Evolutionary conservation across 2,888 invertebrate species (phyloP), one percentile per base, ranked within the genome.

Genomic region (Drosophila rubida): DNA sequence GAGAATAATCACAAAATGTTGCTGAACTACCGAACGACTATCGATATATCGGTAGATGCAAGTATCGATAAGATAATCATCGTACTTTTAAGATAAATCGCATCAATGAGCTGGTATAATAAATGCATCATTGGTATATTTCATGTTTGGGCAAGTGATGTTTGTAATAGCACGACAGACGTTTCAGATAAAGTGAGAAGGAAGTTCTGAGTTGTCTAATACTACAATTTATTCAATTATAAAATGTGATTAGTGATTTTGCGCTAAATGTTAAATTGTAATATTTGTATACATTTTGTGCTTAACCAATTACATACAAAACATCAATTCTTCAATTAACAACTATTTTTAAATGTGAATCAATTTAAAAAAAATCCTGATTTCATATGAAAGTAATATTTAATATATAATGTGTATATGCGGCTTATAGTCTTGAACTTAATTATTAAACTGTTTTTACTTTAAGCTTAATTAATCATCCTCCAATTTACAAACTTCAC

Each of bases 1-100:
- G 74, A 75, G 68, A 78, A 78, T 73, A 77, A 78, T 78, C 78
- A 75, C 74, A 75, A 73, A 75, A 77, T 74, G 73, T 77, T 77
- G 74, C 78, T 77, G 73, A 73, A 55, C 77, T 61, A 39, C 35
- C 41, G 37, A 39, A 14, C 0, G 11, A n/a, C 8, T 61, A 72
- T 72, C 74, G 78, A 77, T 72, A 45, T 67, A 77, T 75, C 54
- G 66, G 19, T 19, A 16, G 37, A 14, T 8, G 14, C 19, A 11
- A 32, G 9, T 41, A 72, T 73, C 71, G 73, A 65, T 76, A 37
- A 0, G 19, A 11, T 11, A 35, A 48, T 5, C 23, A 46, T 69
- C 42, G 37, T 6, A 23, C n/a, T 32, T 9, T 30, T 11, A 27
- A 7, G 14, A 14, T 37, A 14, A 37, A 14, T 14, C 14, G n/a